A percentile compares a stretch with the other conserved stretches of the same genome.
These are phyloP conservation scores for Drosophila affinis DNA, from an alignment of 2,888 invertebrate species.

Conservation along the genomic window DNA sequence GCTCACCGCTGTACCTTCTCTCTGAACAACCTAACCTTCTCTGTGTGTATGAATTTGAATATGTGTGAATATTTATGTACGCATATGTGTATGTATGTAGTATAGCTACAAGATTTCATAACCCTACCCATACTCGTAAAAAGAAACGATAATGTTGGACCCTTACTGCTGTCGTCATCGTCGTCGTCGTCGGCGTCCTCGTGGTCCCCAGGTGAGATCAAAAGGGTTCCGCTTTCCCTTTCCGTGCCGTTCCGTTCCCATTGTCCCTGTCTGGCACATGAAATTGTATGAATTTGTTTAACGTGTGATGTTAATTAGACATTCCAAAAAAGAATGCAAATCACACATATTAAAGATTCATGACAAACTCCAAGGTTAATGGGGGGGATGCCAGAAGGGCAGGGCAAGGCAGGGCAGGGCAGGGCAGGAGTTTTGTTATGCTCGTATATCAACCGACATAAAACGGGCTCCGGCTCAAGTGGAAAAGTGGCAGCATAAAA, in stretches of 20 bases:
- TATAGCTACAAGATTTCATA: conserved; percentile 49
- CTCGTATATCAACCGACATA: not conserved
- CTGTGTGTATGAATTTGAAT: conserved; percentile 66
- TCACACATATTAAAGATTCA: not conserved
- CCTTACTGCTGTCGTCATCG: conserved; percentile 18
- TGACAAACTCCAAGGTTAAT: not conserved
- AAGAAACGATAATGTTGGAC: conserved; percentile 40
- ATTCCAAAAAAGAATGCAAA: not conserved
- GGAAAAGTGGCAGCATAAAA: conserved; percentile 13
- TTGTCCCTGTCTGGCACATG: conserved; percentile 26
- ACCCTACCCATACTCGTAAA: conserved; percentile 32
- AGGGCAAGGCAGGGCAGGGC: not conserved
- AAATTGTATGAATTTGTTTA: conserved; percentile 23
- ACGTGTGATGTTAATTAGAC: conserved; percentile 13
- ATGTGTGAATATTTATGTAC: conserved; percentile 66
- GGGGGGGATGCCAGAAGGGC: not conserved
- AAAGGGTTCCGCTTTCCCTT: conserved; percentile 46
- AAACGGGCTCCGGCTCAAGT: conserved; percentile 21
- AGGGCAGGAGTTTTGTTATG: not conserved
- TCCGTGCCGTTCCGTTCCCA: conserved; percentile 1
- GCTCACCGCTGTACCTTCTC: not conserved
- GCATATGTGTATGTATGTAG: not conserved
- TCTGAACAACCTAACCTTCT: not conserved
- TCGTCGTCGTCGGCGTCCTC: too few relatives aligned
- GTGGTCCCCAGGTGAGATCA: conserved; percentile 43